Percentiles rank a stretch among this genome's conserved stretches.
These are phyloP conservation scores for Panthera leo DNA, from an alignment of 2,113 vertebrate genomes.

Conservation along the genomic window DNA sequence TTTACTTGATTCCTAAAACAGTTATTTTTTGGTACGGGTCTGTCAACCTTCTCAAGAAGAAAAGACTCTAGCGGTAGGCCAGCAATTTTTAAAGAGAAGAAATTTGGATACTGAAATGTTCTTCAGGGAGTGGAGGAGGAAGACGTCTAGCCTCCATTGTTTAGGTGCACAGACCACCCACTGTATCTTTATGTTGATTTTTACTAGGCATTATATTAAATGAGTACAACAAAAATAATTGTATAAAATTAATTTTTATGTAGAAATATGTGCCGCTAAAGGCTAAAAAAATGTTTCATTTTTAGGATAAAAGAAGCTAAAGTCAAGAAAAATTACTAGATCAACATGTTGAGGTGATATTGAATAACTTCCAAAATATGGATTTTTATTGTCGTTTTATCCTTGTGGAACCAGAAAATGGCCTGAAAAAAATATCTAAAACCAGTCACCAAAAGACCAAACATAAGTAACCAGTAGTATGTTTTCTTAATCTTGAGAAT, in stretches of 20 bases:
- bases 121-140: background rate
- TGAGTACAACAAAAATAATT: background rate
- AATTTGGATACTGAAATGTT: background rate
- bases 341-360: background rate
- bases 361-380: background rate
- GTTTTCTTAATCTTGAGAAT: background rate
- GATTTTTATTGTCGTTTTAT: background rate
- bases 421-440: background rate
- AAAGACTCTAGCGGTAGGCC: background rate
- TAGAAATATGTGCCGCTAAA: background rate
- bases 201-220: background rate
- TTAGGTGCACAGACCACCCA: no score
- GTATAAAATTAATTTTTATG: background rate
- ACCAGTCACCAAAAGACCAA: background rate
- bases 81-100: background rate
- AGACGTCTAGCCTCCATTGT: background rate
- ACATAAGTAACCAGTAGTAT: background rate
- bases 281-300: background rate
- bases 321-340: background rate
- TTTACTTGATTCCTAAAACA: background rate
- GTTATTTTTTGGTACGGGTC: background rate
- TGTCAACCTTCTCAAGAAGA: background rate
- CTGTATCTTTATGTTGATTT: background rate
- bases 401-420: background rate
- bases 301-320: background rate